These are phyloP conservation scores for Tanypteryx hageni DNA, from an alignment of 2,888 invertebrate species.

Conservation along the genomic window DNA sequence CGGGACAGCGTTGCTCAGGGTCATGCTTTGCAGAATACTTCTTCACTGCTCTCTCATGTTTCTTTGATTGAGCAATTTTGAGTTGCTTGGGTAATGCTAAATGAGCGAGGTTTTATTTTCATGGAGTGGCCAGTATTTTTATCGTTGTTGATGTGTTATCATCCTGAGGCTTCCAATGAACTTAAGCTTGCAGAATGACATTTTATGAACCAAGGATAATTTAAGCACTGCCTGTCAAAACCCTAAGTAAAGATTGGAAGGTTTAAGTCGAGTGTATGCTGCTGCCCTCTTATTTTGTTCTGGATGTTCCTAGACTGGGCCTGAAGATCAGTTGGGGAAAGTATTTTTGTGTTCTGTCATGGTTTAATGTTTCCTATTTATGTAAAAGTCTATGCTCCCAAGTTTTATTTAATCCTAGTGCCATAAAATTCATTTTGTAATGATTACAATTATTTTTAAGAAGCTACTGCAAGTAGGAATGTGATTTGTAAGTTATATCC, in stretches of 20 bases:
- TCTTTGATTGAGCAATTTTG: neutral
- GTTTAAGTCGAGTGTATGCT: neutral
- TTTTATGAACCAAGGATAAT: neutral
- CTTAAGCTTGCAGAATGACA: neutral
- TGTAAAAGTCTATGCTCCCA: slow-evolving; percentile 37
- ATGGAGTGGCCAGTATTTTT: neutral
- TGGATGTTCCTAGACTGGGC: slow-evolving; percentile 46
- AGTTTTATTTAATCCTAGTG: slow-evolving; percentile 55
- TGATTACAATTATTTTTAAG: slow-evolving; percentile 5
- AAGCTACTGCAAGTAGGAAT: slow-evolving; percentile 39
- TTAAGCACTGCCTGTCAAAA: slow-evolving; percentile 48
- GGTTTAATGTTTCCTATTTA: slow-evolving; percentile 61
- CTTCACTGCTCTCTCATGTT: slow-evolving; percentile 51
- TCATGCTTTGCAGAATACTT: slow-evolving; percentile 53
- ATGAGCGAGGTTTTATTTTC: neutral
- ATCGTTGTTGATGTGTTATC: too few species aligned
- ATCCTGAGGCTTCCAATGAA: neutral
- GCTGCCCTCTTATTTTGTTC: neutral
- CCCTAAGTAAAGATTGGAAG: slow-evolving; percentile 7
- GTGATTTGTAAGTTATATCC: slow-evolving; percentile 38
- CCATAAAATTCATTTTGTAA: slow-evolving; percentile 52
- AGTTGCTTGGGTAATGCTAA: neutral
- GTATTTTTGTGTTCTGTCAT: slow-evolving; percentile 57
- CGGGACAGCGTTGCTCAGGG: slow-evolving; percentile 26
- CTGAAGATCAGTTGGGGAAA: slow-evolving; percentile 44